Conservation (phyloP, 2,797 vertebrate species). For the Hydrolagus colliei region DNA sequence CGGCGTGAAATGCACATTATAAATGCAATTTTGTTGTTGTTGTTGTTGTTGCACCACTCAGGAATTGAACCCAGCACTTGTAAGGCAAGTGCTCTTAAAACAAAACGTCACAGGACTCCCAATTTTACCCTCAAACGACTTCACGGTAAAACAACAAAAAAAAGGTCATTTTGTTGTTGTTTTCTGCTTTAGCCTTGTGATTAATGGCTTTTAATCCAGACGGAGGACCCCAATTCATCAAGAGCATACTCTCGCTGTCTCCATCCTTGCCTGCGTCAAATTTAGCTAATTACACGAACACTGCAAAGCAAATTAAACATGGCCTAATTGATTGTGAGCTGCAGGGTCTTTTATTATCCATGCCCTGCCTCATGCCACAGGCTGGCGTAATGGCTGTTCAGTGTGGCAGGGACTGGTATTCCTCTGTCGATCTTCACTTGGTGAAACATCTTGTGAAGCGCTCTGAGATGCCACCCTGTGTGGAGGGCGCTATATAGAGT, state of each 20-base stretch:
- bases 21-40: too few relatives aligned
- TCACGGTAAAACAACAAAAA: background rate
- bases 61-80: too few relatives aligned
- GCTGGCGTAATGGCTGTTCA: constrained; percentile 60
- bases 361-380: constrained; percentile 58
- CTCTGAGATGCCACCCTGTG: too few relatives aligned
- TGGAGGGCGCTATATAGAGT: too few relatives aligned
- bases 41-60: too few relatives aligned
- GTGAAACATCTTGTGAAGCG: too few relatives aligned
- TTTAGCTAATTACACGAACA: constrained; percentile 70
- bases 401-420: constrained; percentile 54
- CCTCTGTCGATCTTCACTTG: constrained; percentile 37
- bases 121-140: too few relatives aligned
- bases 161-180: background rate
- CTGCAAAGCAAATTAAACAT: constrained; percentile 60
- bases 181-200: constrained; percentile 55
- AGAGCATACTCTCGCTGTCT: constrained; percentile 55
- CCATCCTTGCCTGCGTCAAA: constrained; percentile 51
- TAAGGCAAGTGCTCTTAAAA: too few relatives aligned
- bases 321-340: constrained; percentile 59
- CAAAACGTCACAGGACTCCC: too few relatives aligned
- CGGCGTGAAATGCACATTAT: too few relatives aligned
- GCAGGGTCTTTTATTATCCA: constrained; percentile 55
- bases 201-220: constrained; percentile 69
- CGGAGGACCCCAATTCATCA: constrained; percentile 68